phyloP scores from a whole-genome alignment of 2,797 vertebrate genomes.

The Choloepus didactylus region DNA sequence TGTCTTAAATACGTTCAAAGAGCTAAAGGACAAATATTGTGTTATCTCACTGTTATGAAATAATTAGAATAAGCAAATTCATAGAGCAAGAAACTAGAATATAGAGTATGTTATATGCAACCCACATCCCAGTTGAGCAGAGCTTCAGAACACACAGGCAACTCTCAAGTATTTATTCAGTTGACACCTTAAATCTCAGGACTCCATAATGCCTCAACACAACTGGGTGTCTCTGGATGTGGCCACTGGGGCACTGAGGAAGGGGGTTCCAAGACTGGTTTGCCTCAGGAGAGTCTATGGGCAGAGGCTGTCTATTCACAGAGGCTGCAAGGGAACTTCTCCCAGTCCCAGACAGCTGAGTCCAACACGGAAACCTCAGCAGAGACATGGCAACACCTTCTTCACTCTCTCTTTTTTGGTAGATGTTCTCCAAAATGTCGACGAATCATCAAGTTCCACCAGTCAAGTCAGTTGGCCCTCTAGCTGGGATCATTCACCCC shows the following conservation, averaged over 20 bases:
- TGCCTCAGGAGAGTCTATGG: background rate
- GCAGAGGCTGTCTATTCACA: background rate
- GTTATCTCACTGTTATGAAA: too few species aligned
- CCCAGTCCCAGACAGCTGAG: background rate
- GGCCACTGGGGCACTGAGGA: background rate
- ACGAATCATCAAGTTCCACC: background rate
- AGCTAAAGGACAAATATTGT: too few species aligned
- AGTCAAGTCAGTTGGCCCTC: background rate
- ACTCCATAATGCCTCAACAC: background rate
- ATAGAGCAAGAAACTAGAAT: too few species aligned
- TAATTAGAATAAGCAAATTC: too few species aligned
- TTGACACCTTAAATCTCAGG: background rate
- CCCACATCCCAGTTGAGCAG: background rate
- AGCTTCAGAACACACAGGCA: background rate
- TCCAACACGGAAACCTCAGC: background rate
- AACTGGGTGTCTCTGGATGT: background rate
- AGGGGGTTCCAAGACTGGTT: background rate
- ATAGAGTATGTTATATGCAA: too few species aligned
- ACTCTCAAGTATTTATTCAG: slow-evolving; percentile 57
- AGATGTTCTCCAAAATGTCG: background rate
- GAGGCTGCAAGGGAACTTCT: background rate
- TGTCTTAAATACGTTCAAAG: too few species aligned
- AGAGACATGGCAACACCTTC: accelerated
- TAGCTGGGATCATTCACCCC: too few species aligned
- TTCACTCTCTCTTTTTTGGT: background rate